A percentile compares a stretch with the other conserved stretches of the same genome.
Evolutionary conservation across 1,140 invertebrate genomes (phyloP).

Genomic region (Ladona fulva): DNA sequence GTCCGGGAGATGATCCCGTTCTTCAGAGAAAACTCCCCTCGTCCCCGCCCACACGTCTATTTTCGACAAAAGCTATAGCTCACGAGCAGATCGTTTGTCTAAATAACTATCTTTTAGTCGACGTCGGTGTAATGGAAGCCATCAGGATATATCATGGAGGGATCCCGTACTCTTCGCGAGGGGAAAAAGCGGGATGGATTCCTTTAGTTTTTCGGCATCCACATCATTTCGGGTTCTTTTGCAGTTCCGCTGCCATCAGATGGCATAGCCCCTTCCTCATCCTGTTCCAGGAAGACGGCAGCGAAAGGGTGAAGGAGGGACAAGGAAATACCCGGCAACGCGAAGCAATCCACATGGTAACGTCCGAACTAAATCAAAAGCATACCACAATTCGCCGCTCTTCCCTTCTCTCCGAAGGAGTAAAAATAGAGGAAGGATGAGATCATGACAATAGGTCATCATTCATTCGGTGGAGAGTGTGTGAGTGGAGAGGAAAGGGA

Average conservation of each 20-base stretch:
- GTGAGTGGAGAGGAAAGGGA: not conserved
- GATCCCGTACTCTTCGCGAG: not conserved
- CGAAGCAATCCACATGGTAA: not conserved
- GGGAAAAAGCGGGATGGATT: not conserved
- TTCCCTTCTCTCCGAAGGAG: not conserved
- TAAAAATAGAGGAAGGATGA: not conserved
- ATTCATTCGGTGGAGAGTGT: not conserved
- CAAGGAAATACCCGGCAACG: not conserved
- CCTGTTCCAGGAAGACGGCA: not conserved
- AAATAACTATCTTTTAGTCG: not conserved
- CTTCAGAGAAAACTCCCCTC: too few species aligned
- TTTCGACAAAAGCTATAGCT: too few species aligned
- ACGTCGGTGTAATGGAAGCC: not conserved
- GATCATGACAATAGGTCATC: conserved; percentile 1
- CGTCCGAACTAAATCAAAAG: not conserved
- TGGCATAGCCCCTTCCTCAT: not conserved
- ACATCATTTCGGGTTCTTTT: not conserved
- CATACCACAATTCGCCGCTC: not conserved
- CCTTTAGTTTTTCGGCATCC: not conserved
- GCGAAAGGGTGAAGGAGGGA: not conserved
- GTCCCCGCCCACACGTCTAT: too few species aligned
- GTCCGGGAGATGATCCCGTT: too few species aligned
- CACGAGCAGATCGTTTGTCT: not conserved
- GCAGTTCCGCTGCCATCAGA: not conserved
- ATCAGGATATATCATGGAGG: not conserved